Conservation (phyloP, 2,888 invertebrate species). For the Pollenia amentaria region DNA sequence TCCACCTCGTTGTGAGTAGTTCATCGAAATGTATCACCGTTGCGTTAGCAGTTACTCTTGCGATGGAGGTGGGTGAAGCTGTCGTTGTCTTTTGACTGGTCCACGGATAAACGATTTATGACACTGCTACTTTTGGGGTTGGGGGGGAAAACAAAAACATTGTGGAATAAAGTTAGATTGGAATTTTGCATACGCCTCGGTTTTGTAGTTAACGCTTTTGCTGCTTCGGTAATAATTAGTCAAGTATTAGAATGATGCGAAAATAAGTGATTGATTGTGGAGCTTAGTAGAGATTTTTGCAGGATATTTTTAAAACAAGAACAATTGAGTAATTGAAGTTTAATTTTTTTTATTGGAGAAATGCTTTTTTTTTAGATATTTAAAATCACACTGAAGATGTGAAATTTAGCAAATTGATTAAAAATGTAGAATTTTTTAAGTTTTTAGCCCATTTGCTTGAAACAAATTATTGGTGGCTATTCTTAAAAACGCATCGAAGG, state of each 20-base stretch:
- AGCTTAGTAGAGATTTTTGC: background rate
- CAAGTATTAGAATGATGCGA: constrained; percentile 20
- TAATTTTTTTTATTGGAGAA: background rate
- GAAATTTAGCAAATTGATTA: no score
- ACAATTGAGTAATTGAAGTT: constrained; percentile 1
- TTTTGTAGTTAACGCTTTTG: background rate
- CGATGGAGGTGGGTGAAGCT: background rate
- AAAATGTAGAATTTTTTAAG: no score
- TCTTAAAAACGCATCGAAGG: no score
- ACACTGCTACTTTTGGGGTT: background rate
- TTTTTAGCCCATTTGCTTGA: no score
- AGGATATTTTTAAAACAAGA: background rate
- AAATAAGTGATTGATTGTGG: constrained; percentile 26
- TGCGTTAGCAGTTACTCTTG: constrained; percentile 87
- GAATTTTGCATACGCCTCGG: background rate
- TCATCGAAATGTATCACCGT: constrained; percentile 90
- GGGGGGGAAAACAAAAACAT: background rate
- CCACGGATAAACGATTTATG: constrained; percentile 14
- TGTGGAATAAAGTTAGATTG: no score
- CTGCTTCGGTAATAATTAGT: background rate
- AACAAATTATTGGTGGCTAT: no score
- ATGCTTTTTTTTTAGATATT: background rate
- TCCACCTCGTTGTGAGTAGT: constrained; percentile 91
- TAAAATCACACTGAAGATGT: background rate
- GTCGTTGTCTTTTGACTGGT: background rate